Conservation (phyloP, 2,797 vertebrate species). For the Pyrrhura leucotis region DNA sequence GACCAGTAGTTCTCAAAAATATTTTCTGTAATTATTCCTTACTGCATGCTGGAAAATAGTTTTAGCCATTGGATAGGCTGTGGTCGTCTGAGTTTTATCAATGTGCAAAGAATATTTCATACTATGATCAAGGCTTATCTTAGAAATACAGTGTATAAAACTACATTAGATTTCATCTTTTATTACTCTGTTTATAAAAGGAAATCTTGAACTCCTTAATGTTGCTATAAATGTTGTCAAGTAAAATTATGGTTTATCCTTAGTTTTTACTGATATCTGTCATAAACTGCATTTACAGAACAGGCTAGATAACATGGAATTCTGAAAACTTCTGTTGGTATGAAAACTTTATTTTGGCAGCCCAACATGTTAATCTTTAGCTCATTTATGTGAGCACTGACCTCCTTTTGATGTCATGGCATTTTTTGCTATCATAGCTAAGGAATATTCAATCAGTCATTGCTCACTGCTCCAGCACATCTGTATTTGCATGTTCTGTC, state of each 20-base stretch:
- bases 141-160: not conserved
- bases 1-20: too few species aligned
- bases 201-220: not conserved
- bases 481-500: not conserved
- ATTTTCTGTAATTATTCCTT: not conserved
- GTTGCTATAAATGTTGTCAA: not conserved
- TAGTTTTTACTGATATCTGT: not conserved
- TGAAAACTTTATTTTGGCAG: not conserved
- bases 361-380: not conserved
- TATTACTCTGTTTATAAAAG: not conserved
- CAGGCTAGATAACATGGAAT: not conserved
- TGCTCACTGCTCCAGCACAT: not conserved
- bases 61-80: not conserved
- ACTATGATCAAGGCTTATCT: not conserved
- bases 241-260: not conserved
- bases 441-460: not conserved
- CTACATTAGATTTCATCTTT: not conserved
- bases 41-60: not conserved
- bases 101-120: not conserved
- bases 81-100: not conserved
- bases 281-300: rapidly evolving
- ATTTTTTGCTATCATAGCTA: not conserved
- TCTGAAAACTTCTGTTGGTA: too few species aligned
- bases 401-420: not conserved
- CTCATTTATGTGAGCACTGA: not conserved